Evolutionary conservation across 2,113 vertebrate genomes (phyloP).

Genomic region (Sarotherodon lohbergeri): DNA sequence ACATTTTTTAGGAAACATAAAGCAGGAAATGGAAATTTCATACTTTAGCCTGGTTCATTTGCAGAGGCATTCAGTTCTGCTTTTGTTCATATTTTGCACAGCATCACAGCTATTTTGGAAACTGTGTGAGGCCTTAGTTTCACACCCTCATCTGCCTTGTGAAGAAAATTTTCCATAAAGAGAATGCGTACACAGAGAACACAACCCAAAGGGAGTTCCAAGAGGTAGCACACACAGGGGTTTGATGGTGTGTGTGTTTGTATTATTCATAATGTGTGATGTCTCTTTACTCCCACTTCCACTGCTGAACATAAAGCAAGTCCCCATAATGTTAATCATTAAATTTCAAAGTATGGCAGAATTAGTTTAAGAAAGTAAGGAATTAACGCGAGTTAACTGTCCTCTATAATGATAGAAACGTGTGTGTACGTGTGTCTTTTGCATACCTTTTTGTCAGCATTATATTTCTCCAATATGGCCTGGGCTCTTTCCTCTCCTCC

Average conservation of each 20-base stretch:
- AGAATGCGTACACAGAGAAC: not conserved
- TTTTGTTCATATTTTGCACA: not conserved
- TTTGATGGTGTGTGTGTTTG: not conserved
- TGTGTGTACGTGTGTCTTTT: not conserved
- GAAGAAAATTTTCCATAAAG: not conserved
- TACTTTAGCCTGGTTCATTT: not conserved
- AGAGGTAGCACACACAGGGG: not conserved
- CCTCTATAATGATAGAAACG: not conserved
- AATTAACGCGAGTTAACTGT: not conserved
- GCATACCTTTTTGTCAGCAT: slow-evolving; percentile 86
- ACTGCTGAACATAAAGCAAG: not conserved
- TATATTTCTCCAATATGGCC: slow-evolving; percentile 89
- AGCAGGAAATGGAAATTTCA: not conserved
- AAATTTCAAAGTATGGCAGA: not conserved
- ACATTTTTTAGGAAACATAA: not conserved
- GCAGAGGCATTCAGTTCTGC: not conserved
- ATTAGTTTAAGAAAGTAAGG: not conserved
- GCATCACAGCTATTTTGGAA: not conserved
- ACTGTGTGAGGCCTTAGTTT: not conserved
- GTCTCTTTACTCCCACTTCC: not conserved
- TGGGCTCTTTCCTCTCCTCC: slow-evolving; percentile 95
- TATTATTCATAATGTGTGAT: not conserved
- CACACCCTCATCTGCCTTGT: not conserved
- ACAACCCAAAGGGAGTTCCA: slow-evolving; percentile 23
- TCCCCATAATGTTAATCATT: not conserved